These are phyloP conservation scores for Planiliza haematocheilus DNA, from an alignment of 2,113 vertebrate species.

Conservation along the genomic window DNA sequence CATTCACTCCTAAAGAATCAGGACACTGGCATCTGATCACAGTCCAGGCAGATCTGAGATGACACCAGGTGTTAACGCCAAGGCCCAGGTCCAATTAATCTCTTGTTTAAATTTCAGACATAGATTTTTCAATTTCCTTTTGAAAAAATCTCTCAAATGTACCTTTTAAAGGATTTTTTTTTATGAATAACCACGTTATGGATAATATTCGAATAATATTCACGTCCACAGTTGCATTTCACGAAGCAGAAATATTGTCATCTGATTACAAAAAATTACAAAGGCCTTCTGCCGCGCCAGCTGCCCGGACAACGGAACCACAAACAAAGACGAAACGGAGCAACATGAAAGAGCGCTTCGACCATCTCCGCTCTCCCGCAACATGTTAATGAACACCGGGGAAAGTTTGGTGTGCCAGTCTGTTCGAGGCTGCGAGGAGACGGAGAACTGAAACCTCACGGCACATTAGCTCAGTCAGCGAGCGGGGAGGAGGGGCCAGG, in stretches of 20 bases:
- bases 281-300: slow-evolving; percentile 21
- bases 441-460: slow-evolving; percentile 67
- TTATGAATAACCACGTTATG: slow-evolving; percentile 1
- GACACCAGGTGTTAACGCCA: too few relatives aligned
- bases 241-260: slow-evolving; percentile 2
- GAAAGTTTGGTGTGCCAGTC: slow-evolving; percentile 47
- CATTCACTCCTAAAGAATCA: too few relatives aligned
- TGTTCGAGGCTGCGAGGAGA: slow-evolving; percentile 46
- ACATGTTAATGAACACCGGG: slow-evolving; percentile 35
- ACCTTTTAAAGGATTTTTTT: neutral
- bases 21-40: too few relatives aligned
- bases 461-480: slow-evolving; percentile 73
- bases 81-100: too few relatives aligned
- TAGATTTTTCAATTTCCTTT: neutral
- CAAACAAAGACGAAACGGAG: slow-evolving; percentile 20
- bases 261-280: slow-evolving; percentile 29
- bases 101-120: too few relatives aligned
- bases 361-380: slow-evolving; percentile 13
- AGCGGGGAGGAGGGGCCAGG: slow-evolving; percentile 57
- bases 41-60: too few relatives aligned
- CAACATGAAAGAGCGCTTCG: slow-evolving; percentile 5
- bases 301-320: slow-evolving; percentile 19
- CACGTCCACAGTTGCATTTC: slow-evolving; percentile 7
- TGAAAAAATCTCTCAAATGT: neutral
- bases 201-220: slow-evolving; percentile 16